Conservation (phyloP, 2,888 invertebrate species). For the Achlya flavicornis region DNA sequence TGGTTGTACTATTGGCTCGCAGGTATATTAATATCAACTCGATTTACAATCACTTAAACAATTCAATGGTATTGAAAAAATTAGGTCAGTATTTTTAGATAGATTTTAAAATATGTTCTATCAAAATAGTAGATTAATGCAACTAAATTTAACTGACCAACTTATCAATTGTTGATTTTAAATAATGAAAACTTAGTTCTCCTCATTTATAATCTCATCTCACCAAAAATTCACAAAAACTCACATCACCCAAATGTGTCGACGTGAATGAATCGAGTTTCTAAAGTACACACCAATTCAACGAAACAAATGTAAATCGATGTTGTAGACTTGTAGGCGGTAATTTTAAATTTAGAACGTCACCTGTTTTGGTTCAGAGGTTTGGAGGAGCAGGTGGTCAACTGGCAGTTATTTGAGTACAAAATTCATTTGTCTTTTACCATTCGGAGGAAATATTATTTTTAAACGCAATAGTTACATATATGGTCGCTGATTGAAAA, state of each 20-base stretch:
- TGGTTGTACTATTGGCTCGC: constrained; percentile 11
- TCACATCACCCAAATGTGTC: not conserved
- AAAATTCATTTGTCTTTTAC: constrained; percentile 21
- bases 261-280: not conserved
- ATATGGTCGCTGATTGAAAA: too few species aligned
- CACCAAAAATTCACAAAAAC: too few species aligned
- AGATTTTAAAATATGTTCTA: too few species aligned
- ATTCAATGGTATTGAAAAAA: too few species aligned
- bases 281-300: not conserved
- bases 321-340: constrained; percentile 10
- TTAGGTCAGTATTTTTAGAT: too few species aligned
- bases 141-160: too few species aligned
- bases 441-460: constrained; percentile 20
- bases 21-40: not conserved
- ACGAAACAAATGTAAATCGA: constrained; percentile 10
- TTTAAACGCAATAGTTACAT: too few species aligned
- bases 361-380: constrained; percentile 13
- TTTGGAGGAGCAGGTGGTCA: constrained; percentile 19
- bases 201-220: too few species aligned
- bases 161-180: too few species aligned
- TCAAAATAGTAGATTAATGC: too few species aligned
- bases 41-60: not conserved
- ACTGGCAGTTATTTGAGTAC: constrained; percentile 18
- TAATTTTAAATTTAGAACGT: not conserved
- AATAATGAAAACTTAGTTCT: too few species aligned